Evolutionary conservation across 2,797 vertebrate species (phyloP), one percentile per base, ranked within the genome.

Genomic region (Cossypha polioptera): DNA sequence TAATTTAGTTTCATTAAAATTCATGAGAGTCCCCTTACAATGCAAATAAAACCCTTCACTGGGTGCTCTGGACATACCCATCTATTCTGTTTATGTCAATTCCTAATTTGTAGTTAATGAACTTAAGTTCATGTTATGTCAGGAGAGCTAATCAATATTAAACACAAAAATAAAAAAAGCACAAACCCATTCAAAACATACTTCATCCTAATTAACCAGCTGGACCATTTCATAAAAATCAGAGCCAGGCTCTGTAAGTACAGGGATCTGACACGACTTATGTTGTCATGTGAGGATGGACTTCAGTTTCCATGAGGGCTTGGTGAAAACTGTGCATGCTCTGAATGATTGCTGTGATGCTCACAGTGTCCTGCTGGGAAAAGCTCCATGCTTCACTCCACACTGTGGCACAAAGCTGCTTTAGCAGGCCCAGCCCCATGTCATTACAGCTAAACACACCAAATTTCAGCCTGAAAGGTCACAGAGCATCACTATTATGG

Each of bases 181-280:
- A 8, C 57, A 84, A 83, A 48, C 18, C 25, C 48, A 69, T 42
- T 82, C 58, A 69, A 59, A 92, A 66, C 20, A 25, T 13, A 16
- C 38, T 89, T 95, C 62, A 47, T 91, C 43, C 62, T 78, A 85
- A 92, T 92, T 77, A 93, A 92, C 35, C 92, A 81, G 65, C 48
- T 73, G 58, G 75, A 45, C 47, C 11, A 33, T 47, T 83, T 75
- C 50, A 92, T 73, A 75, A 73, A 92, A 87, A 57, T 45, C 51
- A 75, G 73, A 88, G 68, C 28, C 74, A 58, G 31, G 55, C 35
- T 61, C 43, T 12, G 0, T 24, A 67, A 69, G n/a, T 13, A 21
- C 53, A 71, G 53, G 16, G 35, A 84, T 51, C 45, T 55, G 75
- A 90, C 50, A 48, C 21, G 15, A 13, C 36, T 85, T 15, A n/a